Conservation (phyloP, 2,888 invertebrate genomes). For the Hyposoter didymator region DNA sequence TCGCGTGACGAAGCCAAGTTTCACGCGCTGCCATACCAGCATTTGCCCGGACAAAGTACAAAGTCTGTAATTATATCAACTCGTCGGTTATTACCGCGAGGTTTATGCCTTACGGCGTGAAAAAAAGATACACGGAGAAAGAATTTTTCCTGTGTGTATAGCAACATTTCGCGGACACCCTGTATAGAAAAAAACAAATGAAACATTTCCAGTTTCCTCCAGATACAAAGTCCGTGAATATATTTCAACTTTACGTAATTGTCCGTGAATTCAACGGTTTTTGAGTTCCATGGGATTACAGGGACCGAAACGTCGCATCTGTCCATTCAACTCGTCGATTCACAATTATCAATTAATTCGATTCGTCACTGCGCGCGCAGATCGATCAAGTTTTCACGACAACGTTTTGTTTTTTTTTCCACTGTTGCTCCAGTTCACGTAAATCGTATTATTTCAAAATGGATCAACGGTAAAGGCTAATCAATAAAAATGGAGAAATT, state of each 20-base stretch:
- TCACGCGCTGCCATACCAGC: constrained; percentile 65
- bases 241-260: not conserved
- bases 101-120: constrained; percentile 64
- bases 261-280: not conserved
- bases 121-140: constrained; percentile 32
- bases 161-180: constrained; percentile 16
- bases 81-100: constrained; percentile 65
- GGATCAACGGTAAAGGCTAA: constrained; percentile 40
- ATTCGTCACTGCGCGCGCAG: not conserved
- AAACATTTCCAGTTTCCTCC: not conserved
- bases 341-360: not conserved
- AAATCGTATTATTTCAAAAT: constrained; percentile 59
- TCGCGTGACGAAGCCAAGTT: constrained; percentile 66
- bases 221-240: not conserved
- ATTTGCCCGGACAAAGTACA: constrained; percentile 64
- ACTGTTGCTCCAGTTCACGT: constrained; percentile 1
- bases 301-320: not conserved
- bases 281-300: not conserved
- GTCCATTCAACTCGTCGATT: not conserved
- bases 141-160: constrained; percentile 13
- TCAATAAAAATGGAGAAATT: constrained; percentile 10
- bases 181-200: not conserved
- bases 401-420: not conserved
- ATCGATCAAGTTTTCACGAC: not conserved
- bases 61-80: constrained; percentile 69